phyloP scores from a whole-genome alignment of 1,140 invertebrate genomes.

The Tetragonula clypearis region DNA sequence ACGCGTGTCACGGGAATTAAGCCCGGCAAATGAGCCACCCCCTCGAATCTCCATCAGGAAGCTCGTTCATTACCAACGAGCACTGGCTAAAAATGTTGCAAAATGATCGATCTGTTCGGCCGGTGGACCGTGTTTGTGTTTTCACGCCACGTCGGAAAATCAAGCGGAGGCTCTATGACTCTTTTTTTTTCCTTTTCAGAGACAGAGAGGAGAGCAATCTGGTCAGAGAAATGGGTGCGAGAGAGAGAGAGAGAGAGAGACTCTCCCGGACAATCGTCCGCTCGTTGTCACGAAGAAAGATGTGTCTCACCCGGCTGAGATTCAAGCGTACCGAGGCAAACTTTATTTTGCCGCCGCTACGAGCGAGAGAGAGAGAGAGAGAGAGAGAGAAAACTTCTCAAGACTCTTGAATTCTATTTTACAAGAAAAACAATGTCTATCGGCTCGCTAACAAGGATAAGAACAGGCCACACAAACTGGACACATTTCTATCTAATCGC shows the following conservation, averaged over 20 bases:
- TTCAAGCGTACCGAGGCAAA: not conserved
- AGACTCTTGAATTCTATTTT: not conserved
- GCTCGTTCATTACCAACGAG: not conserved
- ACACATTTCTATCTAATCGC: too few species aligned
- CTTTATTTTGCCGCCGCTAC: not conserved
- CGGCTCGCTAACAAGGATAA: too few species aligned
- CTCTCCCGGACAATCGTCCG: not conserved
- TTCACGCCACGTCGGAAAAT: not conserved
- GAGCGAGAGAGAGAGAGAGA: too few species aligned
- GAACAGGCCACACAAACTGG: too few species aligned
- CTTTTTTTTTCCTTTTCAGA: too few species aligned
- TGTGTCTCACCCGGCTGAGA: not conserved
- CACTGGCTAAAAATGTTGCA: not conserved
- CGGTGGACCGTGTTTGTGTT: not conserved
- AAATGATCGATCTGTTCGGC: not conserved
- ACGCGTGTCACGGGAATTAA: constrained; percentile 51
- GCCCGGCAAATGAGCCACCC: constrained; percentile 1
- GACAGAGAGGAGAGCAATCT: not conserved
- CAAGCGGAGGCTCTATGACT: not conserved
- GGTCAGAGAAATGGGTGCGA: not conserved
- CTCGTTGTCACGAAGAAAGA: not conserved
- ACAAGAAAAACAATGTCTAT: too few species aligned
- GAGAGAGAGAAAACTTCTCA: not conserved
- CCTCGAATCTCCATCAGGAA: not conserved
- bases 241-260: not conserved